Percentiles rank a stretch among this genome's conserved stretches.
Evolutionary conservation across 2,797 vertebrate species (phyloP).

Genomic region (Silurus lanzhouensis): DNA sequence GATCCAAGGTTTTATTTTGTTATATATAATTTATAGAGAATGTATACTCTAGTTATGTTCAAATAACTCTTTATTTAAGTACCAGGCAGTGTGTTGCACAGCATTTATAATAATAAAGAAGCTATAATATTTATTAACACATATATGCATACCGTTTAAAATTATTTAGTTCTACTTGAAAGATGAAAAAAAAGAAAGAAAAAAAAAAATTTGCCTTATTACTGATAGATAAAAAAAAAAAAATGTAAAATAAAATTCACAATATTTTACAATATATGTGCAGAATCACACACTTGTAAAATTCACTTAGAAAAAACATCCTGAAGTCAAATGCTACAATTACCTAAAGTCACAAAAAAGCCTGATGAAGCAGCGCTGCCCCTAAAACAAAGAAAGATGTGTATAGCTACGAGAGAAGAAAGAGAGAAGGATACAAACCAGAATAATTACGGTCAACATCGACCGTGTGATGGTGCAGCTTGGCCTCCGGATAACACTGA

Average conservation of each 20-base stretch:
- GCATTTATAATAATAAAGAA: neutral
- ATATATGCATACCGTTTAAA: neutral
- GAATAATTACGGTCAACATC: slow-evolving; percentile 8
- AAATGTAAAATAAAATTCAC: neutral
- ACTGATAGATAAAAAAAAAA: neutral
- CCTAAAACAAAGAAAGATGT: neutral
- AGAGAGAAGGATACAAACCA: slow-evolving; percentile 6
- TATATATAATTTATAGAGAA: neutral
- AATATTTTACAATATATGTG: neutral
- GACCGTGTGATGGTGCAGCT: neutral
- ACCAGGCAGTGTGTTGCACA: neutral
- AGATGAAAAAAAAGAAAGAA: neutral
- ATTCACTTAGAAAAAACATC: neutral
- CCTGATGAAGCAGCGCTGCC: neutral
- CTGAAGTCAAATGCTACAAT: neutral
- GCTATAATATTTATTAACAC: neutral
- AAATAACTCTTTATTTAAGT: neutral
- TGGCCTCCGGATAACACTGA: slow-evolving; percentile 19
- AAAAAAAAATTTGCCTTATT: neutral
- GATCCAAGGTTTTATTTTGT: neutral
- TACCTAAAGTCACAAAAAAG: neutral
- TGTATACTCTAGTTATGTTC: neutral
- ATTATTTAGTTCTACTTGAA: neutral
- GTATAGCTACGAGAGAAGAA: neutral
- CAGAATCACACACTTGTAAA: neutral